These are phyloP conservation scores for Osmerus mordax DNA, from an alignment of 2,113 vertebrate genomes.

Conservation along the genomic window DNA sequence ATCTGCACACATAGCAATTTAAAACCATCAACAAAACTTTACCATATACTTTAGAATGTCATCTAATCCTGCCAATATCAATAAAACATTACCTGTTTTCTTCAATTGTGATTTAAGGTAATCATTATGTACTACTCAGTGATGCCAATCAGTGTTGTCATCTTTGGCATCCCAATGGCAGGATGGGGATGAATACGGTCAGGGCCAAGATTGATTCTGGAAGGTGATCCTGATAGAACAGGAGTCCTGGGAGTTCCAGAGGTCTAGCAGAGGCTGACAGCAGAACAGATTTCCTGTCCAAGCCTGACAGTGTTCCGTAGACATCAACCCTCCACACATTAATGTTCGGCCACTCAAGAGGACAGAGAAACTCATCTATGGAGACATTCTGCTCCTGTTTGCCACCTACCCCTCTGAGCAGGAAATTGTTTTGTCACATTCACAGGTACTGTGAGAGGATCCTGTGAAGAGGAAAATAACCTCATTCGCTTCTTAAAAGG, in stretches of 20 bases:
- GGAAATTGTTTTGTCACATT: conserved; percentile 54
- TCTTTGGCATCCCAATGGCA: background rate
- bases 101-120: too few relatives aligned
- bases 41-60: too few relatives aligned
- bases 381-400: conserved; percentile 50
- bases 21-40: too few relatives aligned
- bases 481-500: too few relatives aligned
- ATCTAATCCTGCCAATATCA: too few relatives aligned
- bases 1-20: background rate
- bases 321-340: conserved; percentile 37
- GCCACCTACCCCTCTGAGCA: conserved; percentile 34
- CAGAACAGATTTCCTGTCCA: conserved; percentile 32
- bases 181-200: background rate
- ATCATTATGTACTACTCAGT: too few relatives aligned
- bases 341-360: conserved; percentile 34
- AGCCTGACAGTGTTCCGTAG: conserved; percentile 28
- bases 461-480: background rate
- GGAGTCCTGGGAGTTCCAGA: conserved; percentile 6
- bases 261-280: conserved; percentile 20
- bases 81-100: too few relatives aligned
- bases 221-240: conserved; percentile 6
- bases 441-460: background rate
- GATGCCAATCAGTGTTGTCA: background rate
- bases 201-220: conserved; percentile 15
- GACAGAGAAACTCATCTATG: conserved; percentile 42